Evolutionary conservation across 1,140 invertebrate genomes (phyloP), one percentile per base, ranked within the genome.

Genomic region (Coboldia fuscipes): DNA sequence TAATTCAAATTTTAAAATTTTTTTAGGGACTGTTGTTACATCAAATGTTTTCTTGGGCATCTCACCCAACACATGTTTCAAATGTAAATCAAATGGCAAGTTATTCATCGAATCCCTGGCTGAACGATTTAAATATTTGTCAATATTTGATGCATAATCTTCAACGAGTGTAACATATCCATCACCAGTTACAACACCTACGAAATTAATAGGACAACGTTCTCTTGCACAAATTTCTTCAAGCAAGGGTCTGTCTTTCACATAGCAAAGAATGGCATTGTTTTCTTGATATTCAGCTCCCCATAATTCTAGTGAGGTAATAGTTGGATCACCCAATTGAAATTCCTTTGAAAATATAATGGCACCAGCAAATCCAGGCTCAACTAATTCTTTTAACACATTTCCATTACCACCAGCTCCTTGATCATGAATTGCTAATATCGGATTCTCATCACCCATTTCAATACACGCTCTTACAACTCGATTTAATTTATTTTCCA

Each of bases 281-380:
- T 81, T 94, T 57, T 97, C 93, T 61, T 97, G 93, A 48, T 97
- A 98, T 52, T 98, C 93, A 1, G 92, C 93, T 1, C 89, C 90
- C 93, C 93, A 97, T 4, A 97, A 54, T 52, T 97, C 93, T 35
- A 96, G 52, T 0, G 85, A 75, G 31, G 73, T 90, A 10, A 97
- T 78, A 7, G 86, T 96, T 0, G 85, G 81, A 62, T 97, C 93
- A 7, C 90, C 93, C 8, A 97, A 57, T 39, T 88, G 74, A 52
- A 97, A 93, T 45, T 72, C 68, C 35, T 79, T 72, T 0, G 80
- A 75, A 43, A 79, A 84, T 30, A 98, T 90, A 0, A 90, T 65
- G 1, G 90, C 93, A 21, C 93, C 93, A 7, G 71, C 68, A 19
- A 50, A 54, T 9, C 48, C 51, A 1, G 89, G 89, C 45, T 97